Percentiles rank a stretch among this genome's conserved stretches.
These are phyloP conservation scores for Gyps fulvus DNA, from an alignment of 2,113 vertebrate genomes.

Conservation along the genomic window DNA sequence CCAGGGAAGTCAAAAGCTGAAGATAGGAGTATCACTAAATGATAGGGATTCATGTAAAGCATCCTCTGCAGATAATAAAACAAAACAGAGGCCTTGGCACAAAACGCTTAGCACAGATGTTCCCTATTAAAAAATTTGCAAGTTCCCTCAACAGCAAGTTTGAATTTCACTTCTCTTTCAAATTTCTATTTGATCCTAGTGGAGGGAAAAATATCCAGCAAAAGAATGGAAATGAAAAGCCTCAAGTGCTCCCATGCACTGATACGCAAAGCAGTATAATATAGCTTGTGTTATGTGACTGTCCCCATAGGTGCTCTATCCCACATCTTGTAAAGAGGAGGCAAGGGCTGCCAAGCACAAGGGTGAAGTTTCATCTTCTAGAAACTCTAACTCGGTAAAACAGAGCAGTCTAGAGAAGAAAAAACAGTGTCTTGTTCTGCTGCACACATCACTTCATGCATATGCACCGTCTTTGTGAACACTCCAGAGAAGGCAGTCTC, in stretches of 20 bases:
- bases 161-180: background rate
- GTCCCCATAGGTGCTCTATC: background rate
- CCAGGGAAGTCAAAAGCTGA: background rate
- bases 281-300: fast-evolving
- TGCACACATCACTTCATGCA: background rate
- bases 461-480: background rate
- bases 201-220: background rate
- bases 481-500: background rate
- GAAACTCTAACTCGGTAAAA: background rate
- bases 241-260: background rate
- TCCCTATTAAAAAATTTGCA: background rate
- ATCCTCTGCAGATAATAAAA: background rate
- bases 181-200: background rate
- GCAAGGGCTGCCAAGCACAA: background rate
- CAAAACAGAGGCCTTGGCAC: background rate
- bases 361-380: background rate
- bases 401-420: background rate
- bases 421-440: background rate
- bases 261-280: fast-evolving
- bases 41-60: background rate
- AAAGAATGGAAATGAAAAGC: background rate
- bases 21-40: background rate
- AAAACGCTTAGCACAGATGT: background rate
- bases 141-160: background rate
- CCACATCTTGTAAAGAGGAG: background rate